Base-by-base conservation (phyloP, 2,888 invertebrate species). In the Diabrotica balteata region DNA sequence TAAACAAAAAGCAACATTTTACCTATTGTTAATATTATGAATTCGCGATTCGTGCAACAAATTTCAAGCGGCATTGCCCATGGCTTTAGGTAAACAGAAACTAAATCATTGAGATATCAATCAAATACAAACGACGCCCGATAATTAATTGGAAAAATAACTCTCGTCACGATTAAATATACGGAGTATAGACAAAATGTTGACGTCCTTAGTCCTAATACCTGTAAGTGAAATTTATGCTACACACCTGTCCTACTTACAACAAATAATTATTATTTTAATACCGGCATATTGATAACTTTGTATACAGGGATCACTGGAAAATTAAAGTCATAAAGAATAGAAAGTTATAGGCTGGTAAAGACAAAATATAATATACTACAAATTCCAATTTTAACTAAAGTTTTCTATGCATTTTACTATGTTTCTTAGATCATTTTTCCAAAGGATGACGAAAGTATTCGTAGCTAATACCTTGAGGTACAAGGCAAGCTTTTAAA, bases 131-230 rank as follows among this genome's bases (percentile, higher is more conserved):
- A 50, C 51, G 10, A 49, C 59, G 59, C 59, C 59, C n/a, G 42
- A 17, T n/a, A 43, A 11, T 44, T 44, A 45, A 44, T 55, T 45
- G 10, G n/a, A 55, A 57, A 57, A 43, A 11, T 43, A 53, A 53
- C 8, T 32, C 10, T 10, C 10, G 47, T 47, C 47, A 47, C 47
- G 47, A 47, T 9, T 47, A 47, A 47, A 47, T 47, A 10, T 47
- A 47, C 47, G 10, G 10, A 47, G 47, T 47, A 47, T 9, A 54
- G n/a, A 17, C 43, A 11, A 59, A 51, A 43, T 50, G 59, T 59
- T 7, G 59, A 42, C 55, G 63, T 53, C 53, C 63, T 63, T 63
- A 63, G n/a, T 55, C 49, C 63, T 55, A 55, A 54, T 63, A 62
- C 22, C 46, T 46, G 11, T 53, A 54, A 51, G 32, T 47, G 11